These are phyloP conservation scores for Sebastes matsubarae DNA, from an alignment of 2,797 vertebrate genomes.

Conservation along the genomic window DNA sequence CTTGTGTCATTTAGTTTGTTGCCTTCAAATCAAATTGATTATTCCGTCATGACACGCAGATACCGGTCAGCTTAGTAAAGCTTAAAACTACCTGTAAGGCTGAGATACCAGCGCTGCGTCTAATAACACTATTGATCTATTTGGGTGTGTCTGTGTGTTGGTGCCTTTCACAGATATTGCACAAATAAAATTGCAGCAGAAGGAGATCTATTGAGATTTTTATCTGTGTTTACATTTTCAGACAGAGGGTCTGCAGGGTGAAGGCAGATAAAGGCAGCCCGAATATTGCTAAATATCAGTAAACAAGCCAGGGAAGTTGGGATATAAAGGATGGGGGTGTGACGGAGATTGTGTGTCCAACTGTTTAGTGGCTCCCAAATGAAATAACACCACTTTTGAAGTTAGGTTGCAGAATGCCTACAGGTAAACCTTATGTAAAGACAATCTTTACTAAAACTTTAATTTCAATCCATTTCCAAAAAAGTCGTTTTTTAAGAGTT, in stretches of 20 bases:
- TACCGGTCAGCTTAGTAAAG: neutral
- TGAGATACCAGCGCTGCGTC: conserved; percentile 17
- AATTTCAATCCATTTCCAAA: neutral
- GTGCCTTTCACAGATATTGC: conserved; percentile 1
- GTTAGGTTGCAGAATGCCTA: neutral
- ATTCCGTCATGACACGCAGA: neutral
- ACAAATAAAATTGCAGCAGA: neutral
- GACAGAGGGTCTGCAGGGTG: neutral
- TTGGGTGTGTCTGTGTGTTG: neutral
- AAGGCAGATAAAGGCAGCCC: neutral
- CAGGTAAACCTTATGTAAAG: neutral
- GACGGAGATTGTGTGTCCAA: neutral
- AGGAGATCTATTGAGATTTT: neutral
- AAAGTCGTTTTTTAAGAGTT: neutral
- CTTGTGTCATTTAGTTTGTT: neutral
- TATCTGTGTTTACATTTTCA: neutral
- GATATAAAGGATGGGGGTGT: neutral
- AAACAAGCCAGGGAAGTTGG: neutral
- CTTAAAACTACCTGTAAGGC: conserved; percentile 9
- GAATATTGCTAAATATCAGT: neutral
- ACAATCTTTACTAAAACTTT: neutral
- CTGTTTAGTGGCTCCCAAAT: neutral
- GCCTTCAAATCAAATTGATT: conserved; percentile 9
- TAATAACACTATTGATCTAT: conserved; percentile 44
- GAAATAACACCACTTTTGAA: neutral